Conservation (phyloP, 2,797 vertebrate species). For the Rhinichthys osculus region DNA sequence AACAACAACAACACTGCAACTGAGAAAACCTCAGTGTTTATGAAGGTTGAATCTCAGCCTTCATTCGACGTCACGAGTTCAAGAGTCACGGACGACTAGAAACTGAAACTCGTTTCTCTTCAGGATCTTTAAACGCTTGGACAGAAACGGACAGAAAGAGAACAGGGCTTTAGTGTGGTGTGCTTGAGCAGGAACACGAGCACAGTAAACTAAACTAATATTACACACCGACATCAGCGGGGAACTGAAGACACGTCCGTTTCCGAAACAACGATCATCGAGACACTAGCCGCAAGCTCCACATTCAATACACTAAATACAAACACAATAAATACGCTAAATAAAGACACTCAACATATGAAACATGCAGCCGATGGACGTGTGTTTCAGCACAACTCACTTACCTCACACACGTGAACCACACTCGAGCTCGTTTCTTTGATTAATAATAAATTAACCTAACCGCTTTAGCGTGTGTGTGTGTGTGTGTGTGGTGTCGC, state of each 20-base stretch:
- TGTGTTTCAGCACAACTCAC: neutral
- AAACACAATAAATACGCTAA: neutral
- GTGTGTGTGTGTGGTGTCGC: neutral
- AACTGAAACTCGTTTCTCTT: neutral
- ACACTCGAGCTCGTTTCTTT: neutral
- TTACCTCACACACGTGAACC: neutral
- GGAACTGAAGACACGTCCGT: neutral
- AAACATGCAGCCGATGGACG: neutral
- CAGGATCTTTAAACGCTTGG: neutral
- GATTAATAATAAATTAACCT: constrained; percentile 14
- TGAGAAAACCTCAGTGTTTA: neutral
- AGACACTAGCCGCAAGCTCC: neutral
- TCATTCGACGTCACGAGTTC: neutral
- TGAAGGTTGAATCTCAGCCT: neutral
- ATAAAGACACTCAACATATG: neutral
- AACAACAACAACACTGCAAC: neutral
- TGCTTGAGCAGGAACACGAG: neutral
- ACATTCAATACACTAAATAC: neutral
- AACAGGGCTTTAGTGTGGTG: neutral
- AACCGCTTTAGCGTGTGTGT: neutral
- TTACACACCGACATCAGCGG: neutral
- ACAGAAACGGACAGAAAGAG: neutral
- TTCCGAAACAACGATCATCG: neutral
- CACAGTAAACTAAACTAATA: neutral
- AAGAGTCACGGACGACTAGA: neutral